A percentile compares a stretch with the other conserved stretches of the same genome.
These are phyloP conservation scores for Epinotia nisella DNA, from an alignment of 2,888 invertebrate genomes.

Conservation along the genomic window DNA sequence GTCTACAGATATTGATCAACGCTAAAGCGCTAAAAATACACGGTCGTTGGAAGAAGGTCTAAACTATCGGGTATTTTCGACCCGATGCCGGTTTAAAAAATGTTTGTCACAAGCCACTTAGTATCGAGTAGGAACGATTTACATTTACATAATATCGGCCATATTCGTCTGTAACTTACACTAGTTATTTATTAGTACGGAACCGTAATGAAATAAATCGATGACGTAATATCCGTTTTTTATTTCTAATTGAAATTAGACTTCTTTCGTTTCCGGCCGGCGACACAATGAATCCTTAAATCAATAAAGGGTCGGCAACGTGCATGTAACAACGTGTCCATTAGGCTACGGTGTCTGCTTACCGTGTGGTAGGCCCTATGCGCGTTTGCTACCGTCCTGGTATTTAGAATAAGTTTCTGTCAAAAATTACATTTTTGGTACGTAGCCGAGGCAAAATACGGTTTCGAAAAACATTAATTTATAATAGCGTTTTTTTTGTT, in stretches of 20 bases:
- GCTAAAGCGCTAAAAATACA: background rate
- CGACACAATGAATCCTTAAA: too few species aligned
- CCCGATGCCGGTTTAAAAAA: background rate
- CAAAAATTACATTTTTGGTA: too few species aligned
- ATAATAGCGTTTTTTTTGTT: too few species aligned
- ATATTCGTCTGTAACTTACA: conserved; percentile 40
- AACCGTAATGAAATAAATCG: conserved; percentile 39
- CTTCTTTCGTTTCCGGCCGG: too few species aligned
- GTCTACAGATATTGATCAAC: background rate
- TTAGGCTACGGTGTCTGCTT: too few species aligned
- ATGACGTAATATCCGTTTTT: conserved; percentile 28
- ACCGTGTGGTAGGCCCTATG: too few species aligned
- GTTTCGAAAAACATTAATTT: too few species aligned
- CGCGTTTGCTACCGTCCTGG: too few species aligned
- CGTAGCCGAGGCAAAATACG: too few species aligned
- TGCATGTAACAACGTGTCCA: too few species aligned
- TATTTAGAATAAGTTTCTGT: too few species aligned
- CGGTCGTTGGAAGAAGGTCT: background rate
- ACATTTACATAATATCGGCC: conserved; percentile 36
- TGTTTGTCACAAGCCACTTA: conserved; percentile 20
- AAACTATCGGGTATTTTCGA: background rate
- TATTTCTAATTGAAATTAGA: background rate
- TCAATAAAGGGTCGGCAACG: too few species aligned
- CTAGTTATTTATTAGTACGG: conserved; percentile 34
- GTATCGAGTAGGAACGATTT: conserved; percentile 21